phyloP scores from a whole-genome alignment of 2,888 invertebrate species.

The Sipunculus nudus region DNA sequence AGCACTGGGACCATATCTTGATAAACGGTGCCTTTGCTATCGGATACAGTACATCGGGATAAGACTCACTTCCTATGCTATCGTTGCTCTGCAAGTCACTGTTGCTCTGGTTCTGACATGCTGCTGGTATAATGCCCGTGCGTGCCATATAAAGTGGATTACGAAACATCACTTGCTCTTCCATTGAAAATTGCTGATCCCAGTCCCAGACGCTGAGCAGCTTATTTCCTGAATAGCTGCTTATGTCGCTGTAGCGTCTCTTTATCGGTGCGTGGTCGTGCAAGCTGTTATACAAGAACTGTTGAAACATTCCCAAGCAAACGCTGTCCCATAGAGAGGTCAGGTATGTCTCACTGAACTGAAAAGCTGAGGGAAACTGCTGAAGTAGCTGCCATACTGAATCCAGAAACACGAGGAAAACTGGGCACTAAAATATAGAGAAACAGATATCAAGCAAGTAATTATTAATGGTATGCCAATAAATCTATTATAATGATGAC shows the following conservation, averaged over 20 bases:
- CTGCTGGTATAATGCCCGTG: too few species aligned
- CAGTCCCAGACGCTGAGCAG: conserved; percentile 80
- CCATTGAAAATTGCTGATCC: conserved; percentile 85
- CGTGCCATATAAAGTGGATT: conserved; percentile 77
- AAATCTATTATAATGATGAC: too few species aligned
- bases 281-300: conserved; percentile 90
- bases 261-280: conserved; percentile 72
- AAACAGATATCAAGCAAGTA: background rate
- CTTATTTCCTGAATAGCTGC: background rate
- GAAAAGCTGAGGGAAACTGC: conserved; percentile 89
- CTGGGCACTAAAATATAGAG: conserved; percentile 76
- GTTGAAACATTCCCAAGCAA: conserved; percentile 88
- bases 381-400: conserved; percentile 90
- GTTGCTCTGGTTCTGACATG: too few species aligned
- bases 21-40: conserved; percentile 33
- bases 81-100: conserved; percentile 27
- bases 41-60: conserved; percentile 26
- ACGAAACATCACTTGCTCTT: conserved; percentile 82
- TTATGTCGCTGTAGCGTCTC: conserved; percentile 34
- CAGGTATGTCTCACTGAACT: conserved; percentile 91
- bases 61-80: conserved; percentile 22
- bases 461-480: too few species aligned
- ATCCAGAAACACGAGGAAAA: conserved; percentile 91
- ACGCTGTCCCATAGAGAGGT: conserved; percentile 91
- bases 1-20: conserved; percentile 88